Evolutionary conservation across 2,797 vertebrate genomes (phyloP).

Genomic region (Chromis chromis): DNA sequence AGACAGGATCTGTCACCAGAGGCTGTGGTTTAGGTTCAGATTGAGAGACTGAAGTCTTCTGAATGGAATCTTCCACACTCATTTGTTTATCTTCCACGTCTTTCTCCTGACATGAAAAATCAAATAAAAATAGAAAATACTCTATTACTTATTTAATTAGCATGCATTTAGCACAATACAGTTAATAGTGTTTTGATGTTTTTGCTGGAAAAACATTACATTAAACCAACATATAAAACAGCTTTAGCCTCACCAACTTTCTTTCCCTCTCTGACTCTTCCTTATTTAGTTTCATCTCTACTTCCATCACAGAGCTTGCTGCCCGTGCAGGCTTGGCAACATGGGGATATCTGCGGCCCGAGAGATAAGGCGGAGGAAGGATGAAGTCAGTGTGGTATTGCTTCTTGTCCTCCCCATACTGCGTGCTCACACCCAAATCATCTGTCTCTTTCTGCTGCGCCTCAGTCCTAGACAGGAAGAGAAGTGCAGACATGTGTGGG

Average conservation of each 20-base stretch:
- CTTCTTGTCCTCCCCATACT: constrained; percentile 57
- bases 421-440: constrained; percentile 66
- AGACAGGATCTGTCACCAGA: not conserved
- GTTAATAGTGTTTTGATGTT: not conserved
- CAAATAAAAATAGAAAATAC: not conserved
- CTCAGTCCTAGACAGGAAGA: constrained; percentile 37
- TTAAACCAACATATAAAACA: not conserved
- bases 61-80: constrained; percentile 11
- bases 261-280: constrained; percentile 7
- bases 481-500: constrained; percentile 11
- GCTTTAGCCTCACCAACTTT: constrained; percentile 31
- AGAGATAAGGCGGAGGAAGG: constrained; percentile 41
- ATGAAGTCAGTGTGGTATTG: constrained; percentile 25
- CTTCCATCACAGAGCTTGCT: constrained; percentile 30
- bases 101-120: constrained; percentile 14
- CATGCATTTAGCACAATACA: not conserved
- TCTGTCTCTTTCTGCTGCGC: constrained; percentile 45
- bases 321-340: constrained; percentile 27
- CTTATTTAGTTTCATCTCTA: constrained; percentile 36
- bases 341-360: constrained; percentile 21
- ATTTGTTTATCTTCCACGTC: constrained; percentile 13
- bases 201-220: not conserved
- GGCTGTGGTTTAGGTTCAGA: constrained; percentile 27
- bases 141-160: not conserved
- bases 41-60: constrained; percentile 6